These are phyloP conservation scores for Acleris cristana DNA, from an alignment of 2,888 invertebrate genomes.

Conservation along the genomic window DNA sequence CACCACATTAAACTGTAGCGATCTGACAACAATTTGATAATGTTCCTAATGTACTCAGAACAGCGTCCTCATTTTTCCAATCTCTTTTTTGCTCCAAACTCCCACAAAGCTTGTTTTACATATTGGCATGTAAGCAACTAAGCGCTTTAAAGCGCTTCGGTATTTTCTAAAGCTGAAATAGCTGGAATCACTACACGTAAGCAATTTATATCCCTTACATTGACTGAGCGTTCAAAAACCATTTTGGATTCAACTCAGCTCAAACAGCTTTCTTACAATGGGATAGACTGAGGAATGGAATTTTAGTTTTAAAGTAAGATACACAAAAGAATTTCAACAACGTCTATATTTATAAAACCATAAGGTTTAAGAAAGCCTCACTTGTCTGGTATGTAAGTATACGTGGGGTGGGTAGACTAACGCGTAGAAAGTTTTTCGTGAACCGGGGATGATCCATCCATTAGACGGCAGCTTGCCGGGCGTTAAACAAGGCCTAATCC, in stretches of 20 bases:
- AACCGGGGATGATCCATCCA: slow-evolving; percentile 24
- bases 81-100: too few species aligned
- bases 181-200: slow-evolving; percentile 12
- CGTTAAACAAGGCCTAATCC: slow-evolving; percentile 20
- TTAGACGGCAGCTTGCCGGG: slow-evolving; percentile 23
- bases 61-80: too few species aligned
- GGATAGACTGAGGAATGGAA: slow-evolving; percentile 19
- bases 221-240: slow-evolving; percentile 22
- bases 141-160: not conserved
- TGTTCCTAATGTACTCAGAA: too few species aligned
- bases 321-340: not conserved
- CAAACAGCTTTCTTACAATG: slow-evolving; percentile 30
- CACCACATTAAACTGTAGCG: too few species aligned
- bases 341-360: not conserved
- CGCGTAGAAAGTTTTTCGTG: slow-evolving; percentile 18
- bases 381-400: not conserved
- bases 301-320: slow-evolving; percentile 18
- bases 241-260: slow-evolving; percentile 28
- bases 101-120: too few species aligned
- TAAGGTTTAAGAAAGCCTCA: slow-evolving; percentile 6
- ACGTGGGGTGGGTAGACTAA: slow-evolving; percentile 11
- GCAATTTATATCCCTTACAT: slow-evolving; percentile 25
- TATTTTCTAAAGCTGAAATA: slow-evolving; percentile 1
- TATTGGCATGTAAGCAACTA: too few species aligned
- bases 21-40: too few species aligned